Percentiles rank a stretch among this genome's conserved stretches.
Conservation (phyloP, 2,888 invertebrate genomes). For the Crossocerus cetratus region DNA sequence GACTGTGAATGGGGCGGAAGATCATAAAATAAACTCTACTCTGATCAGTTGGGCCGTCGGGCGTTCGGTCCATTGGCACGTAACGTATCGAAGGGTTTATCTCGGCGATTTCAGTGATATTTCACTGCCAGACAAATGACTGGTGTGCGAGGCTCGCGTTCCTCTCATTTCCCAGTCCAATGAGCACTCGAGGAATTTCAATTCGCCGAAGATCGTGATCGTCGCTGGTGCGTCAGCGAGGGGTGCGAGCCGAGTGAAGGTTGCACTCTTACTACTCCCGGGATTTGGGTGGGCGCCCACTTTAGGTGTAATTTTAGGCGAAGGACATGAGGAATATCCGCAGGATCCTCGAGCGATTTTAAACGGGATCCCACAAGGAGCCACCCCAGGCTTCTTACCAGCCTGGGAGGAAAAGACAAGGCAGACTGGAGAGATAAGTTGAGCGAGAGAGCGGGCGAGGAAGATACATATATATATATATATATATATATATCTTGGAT, state of each 20-base stretch:
- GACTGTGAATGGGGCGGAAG: too few relatives aligned
- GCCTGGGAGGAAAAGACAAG: too few relatives aligned
- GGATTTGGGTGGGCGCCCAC: background rate
- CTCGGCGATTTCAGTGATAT: background rate
- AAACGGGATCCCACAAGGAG: slow-evolving; percentile 25
- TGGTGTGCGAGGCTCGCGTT: background rate
- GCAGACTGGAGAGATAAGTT: too few relatives aligned
- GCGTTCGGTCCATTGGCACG: too few relatives aligned
- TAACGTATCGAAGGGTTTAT: too few relatives aligned
- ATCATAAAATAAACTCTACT: too few relatives aligned
- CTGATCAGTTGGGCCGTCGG: too few relatives aligned
- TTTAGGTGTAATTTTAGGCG: slow-evolving; percentile 18
- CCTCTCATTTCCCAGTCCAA: slow-evolving; percentile 7
- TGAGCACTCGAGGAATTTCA: slow-evolving; percentile 26
- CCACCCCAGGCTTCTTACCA: background rate
- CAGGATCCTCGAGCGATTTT: slow-evolving; percentile 41
- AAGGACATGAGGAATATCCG: slow-evolving; percentile 6
- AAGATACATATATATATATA: too few relatives aligned
- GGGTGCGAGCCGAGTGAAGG: too few relatives aligned
- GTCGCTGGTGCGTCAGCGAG: too few relatives aligned
- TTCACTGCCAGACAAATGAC: background rate
- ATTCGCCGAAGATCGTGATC: slow-evolving; percentile 11
- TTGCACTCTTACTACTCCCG: too few relatives aligned
- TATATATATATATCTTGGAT: too few relatives aligned
- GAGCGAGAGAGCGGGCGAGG: background rate